Conservation (phyloP, 37 sponge, comb jelly and placozoan genomes). For the Dysidea cf. avara region DNA sequence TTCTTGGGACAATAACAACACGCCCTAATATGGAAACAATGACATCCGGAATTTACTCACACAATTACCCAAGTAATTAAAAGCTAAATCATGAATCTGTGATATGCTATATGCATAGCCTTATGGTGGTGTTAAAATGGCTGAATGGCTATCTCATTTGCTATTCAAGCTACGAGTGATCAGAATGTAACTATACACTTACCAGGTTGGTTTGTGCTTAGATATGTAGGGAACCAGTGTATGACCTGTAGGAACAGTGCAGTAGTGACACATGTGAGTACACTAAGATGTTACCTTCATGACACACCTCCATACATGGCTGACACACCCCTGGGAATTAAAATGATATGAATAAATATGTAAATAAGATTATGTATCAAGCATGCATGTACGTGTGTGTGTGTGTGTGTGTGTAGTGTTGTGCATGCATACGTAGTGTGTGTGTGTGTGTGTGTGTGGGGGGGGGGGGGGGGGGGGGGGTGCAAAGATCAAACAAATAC, state of each 20-base stretch:
- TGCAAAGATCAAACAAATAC: no score
- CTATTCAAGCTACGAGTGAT: no score
- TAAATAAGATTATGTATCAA: neutral
- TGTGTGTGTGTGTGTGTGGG: no score
- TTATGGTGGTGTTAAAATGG: neutral
- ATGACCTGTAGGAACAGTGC: conserved; percentile 23
- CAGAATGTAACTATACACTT: conserved; percentile 6
- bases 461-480: no score
- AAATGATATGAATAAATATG: neutral
- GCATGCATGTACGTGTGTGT: neutral
- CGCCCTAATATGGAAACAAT: conserved; percentile 40
- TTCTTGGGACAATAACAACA: conserved; percentile 75
- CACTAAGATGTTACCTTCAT: conserved; percentile 37
- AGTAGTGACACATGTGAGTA: no score
- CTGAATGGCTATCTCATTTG: no score
- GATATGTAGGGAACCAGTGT: conserved; percentile 21
- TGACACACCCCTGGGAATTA: conserved; percentile 57
- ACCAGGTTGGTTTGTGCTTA: conserved; percentile 73
- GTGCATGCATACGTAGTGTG: no score
- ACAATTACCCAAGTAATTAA: no score
- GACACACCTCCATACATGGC: conserved; percentile 58
- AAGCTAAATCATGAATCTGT: no score
- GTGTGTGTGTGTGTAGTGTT: no score
- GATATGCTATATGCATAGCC: no score
- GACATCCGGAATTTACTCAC: no score